Conservation (phyloP, 2,888 invertebrate species). For the Ochropacha duplaris region DNA sequence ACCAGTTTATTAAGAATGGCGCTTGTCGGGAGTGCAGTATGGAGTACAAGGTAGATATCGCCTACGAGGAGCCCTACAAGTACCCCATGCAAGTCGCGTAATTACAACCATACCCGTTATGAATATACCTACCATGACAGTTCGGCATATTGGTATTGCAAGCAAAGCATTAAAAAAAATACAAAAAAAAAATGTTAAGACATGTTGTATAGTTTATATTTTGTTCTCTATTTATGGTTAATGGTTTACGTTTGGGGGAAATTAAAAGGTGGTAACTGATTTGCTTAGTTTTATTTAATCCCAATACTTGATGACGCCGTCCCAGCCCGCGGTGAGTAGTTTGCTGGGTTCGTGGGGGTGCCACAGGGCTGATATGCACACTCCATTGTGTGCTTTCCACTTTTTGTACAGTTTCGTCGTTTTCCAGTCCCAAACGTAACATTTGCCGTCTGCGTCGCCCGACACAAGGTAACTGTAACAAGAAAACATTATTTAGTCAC, state of each 20-base stretch:
- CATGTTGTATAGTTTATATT: constrained; percentile 55
- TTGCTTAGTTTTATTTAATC: constrained; percentile 85
- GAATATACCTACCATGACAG: constrained; percentile 33
- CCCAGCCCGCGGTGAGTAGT: constrained; percentile 99
- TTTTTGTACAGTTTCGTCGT: constrained; percentile 98
- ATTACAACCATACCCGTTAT: constrained; percentile 22
- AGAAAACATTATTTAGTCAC: background rate
- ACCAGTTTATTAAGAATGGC: constrained; percentile 79
- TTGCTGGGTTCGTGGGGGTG: constrained; percentile 99
- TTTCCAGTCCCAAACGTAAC: constrained; percentile 99
- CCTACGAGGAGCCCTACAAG: constrained; percentile 63
- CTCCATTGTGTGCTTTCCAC: constrained; percentile 99
- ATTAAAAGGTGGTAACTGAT: constrained; percentile 56
- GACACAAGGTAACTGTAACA: constrained; percentile 95
- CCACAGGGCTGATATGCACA: constrained; percentile 97
- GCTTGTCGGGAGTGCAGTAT: constrained; percentile 74
- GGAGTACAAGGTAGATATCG: constrained; percentile 74
- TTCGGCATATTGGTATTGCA: constrained; percentile 22
- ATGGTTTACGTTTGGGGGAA: constrained; percentile 53
- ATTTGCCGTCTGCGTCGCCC: constrained; percentile 99
- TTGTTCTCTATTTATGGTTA: constrained; percentile 58
- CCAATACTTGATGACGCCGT: constrained; percentile 99
- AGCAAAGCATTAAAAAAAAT: constrained; percentile 30
- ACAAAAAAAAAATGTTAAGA: constrained; percentile 49
- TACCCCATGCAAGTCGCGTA: constrained; percentile 69